phyloP scores from a whole-genome alignment of 2,797 vertebrate species.

The Lemur catta region DNA sequence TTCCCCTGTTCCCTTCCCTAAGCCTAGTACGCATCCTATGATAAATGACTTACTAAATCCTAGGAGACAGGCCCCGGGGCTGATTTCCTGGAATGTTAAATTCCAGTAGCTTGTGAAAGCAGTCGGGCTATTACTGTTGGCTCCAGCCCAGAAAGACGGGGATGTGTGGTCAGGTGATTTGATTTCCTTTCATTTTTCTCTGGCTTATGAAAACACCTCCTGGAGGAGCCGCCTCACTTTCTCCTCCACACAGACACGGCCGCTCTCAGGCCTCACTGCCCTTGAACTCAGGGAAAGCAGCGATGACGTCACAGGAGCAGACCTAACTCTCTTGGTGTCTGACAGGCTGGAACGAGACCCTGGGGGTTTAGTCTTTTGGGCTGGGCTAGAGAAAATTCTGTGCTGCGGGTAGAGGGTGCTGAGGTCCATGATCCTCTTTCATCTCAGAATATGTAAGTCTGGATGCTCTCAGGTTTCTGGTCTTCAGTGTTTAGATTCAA shows the following conservation, averaged over 20 bases:
- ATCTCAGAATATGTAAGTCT: background rate
- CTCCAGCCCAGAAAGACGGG: conserved; percentile 4
- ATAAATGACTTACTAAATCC: conserved; percentile 51
- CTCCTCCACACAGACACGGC: background rate
- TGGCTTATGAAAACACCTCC: background rate
- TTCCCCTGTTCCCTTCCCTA: background rate
- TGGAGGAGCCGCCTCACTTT: background rate
- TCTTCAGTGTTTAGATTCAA: background rate
- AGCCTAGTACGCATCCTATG: background rate
- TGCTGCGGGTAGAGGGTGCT: background rate
- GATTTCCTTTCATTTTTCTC: conserved; percentile 15
- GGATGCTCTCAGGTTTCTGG: background rate
- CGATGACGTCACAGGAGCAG: background rate
- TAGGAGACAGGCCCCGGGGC: background rate
- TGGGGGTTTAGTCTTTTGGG: background rate
- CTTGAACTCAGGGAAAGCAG: background rate
- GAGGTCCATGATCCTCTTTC: background rate
- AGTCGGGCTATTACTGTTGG: conserved; percentile 34
- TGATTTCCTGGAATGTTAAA: conserved; percentile 65
- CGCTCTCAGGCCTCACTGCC: background rate
- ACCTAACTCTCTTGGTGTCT: background rate
- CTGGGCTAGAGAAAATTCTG: background rate
- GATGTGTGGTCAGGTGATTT: background rate
- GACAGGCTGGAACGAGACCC: background rate
- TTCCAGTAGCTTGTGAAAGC: conserved; percentile 61